phyloP scores from a whole-genome alignment of 2,888 invertebrate species.

The Apantesis nais region DNA sequence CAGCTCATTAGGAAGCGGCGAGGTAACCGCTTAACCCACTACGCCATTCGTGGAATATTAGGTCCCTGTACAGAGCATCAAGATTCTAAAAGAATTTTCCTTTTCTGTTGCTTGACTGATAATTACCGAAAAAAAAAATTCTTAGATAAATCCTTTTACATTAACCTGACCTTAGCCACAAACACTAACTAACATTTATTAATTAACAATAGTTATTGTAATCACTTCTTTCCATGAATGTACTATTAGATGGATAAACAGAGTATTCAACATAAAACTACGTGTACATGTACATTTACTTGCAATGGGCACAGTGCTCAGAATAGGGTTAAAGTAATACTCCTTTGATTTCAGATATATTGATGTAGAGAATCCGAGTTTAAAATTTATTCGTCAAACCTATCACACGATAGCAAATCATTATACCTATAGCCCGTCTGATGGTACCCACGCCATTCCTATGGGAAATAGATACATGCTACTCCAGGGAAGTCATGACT shows the following conservation, averaged over 20 bases:
- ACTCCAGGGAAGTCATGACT: neutral
- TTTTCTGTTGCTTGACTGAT: too few species aligned
- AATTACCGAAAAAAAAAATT: neutral
- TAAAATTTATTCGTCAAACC: neutral
- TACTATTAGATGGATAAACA: slow-evolving; percentile 51
- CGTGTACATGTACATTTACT: slow-evolving; percentile 52
- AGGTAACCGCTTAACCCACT: too few species aligned
- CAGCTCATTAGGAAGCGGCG: too few species aligned
- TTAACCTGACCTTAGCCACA: neutral
- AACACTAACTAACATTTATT: neutral
- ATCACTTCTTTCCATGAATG: slow-evolving; percentile 43
- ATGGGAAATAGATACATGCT: neutral
- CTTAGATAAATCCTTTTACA: neutral
- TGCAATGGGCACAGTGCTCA: slow-evolving; percentile 34
- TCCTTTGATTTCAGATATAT: neutral
- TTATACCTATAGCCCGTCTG: too few species aligned
- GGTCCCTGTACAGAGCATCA: too few species aligned
- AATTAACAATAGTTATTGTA: neutral
- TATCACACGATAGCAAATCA: neutral
- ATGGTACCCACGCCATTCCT: neutral
- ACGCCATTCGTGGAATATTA: too few species aligned
- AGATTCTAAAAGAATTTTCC: too few species aligned
- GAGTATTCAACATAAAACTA: slow-evolving; percentile 58
- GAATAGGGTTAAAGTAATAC: slow-evolving; percentile 10
- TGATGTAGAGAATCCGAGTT: neutral